Base-by-base conservation (phyloP, 2,113 vertebrate species). In the Chrysemys picta region DNA sequence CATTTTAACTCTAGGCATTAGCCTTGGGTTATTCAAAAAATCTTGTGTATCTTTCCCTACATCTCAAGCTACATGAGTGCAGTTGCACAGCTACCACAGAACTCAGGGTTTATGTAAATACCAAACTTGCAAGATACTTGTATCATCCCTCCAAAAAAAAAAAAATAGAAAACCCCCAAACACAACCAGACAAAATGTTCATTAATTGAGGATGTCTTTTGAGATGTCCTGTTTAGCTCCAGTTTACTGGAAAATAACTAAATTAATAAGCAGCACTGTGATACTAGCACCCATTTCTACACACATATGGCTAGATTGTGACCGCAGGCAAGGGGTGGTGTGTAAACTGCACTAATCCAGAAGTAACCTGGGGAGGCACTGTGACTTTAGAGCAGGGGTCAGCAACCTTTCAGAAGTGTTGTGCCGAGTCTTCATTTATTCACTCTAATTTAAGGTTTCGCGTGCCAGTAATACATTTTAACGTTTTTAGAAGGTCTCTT, bases 51-150 rank as follows among this genome's bases (percentile, higher is more conserved):
- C 25, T 25, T 88, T 53, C 72, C 80, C 25, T 88, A 13, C 45
- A 83, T 78, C 38, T 92, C 45, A 29, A 29, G 19, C 45, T 12
- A 3, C 42, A 6, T 22, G 49, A 42, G n/a, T 47, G 38, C 52
- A 31, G 21, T 8, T 62, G 25, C 31, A 95, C 84, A 85, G 53
- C 19, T 83, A 13, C 76, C 25, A 25, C 85, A 59, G 72, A 84
- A 2, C 56, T 91, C 56, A 78, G 53, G 42, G 2, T n/a, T 52
- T 1, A 52, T 78, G 42, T 42, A 92, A 83, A 72, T 21, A 45
- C 69, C 0, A 0, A 22, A 12, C 90, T 84, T 25, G 5, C 59
- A 65, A 9, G 0, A 57, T 88, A 25, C 1, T 2, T 16, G 10
- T 69, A 27, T 3, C 29, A 10, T 6, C 29, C 76, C 10, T 54